Conservation (phyloP, 1,140 invertebrate genomes). For the Philaenus spumarius region DNA sequence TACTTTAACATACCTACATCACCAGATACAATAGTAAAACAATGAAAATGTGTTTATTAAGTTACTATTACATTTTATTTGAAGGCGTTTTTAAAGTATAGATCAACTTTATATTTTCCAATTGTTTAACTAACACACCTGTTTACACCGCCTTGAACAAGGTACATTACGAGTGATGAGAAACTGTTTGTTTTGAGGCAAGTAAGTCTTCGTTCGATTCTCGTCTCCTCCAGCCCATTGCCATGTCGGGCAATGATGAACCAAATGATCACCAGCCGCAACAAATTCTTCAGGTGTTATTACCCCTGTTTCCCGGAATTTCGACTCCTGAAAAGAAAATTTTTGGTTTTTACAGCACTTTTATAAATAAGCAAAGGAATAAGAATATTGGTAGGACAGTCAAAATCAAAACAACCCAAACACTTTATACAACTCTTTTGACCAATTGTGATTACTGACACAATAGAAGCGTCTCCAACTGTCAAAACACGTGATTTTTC, state of each 20-base stretch:
- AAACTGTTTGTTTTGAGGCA: conserved; percentile 95
- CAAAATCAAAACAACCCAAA: too few species aligned
- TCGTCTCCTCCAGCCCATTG: conserved; percentile 94
- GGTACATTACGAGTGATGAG: conserved; percentile 94
- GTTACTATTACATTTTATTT: too few species aligned
- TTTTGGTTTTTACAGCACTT: background rate
- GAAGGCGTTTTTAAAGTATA: too few species aligned
- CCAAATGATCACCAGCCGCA: conserved; percentile 94
- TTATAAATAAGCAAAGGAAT: too few species aligned
- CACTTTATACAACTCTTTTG: too few species aligned
- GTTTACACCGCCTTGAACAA: conserved; percentile 87
- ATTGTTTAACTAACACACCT: conserved; percentile 50
- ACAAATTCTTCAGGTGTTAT: conserved; percentile 96
- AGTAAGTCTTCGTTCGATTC: conserved; percentile 73
- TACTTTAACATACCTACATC: too few species aligned
- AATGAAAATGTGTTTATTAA: too few species aligned
- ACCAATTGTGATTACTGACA: too few species aligned
- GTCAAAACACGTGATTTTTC: too few species aligned
- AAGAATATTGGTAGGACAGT: too few species aligned
- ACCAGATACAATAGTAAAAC: too few species aligned
- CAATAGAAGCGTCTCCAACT: too few species aligned
- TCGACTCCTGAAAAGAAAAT: conserved; percentile 77
- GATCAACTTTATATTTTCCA: background rate
- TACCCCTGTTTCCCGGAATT: conserved; percentile 97
- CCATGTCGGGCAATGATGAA: conserved; percentile 99